Conservation (phyloP, 37 sponge, comb jelly and placozoan species). For the Crambe crambe region DNA sequence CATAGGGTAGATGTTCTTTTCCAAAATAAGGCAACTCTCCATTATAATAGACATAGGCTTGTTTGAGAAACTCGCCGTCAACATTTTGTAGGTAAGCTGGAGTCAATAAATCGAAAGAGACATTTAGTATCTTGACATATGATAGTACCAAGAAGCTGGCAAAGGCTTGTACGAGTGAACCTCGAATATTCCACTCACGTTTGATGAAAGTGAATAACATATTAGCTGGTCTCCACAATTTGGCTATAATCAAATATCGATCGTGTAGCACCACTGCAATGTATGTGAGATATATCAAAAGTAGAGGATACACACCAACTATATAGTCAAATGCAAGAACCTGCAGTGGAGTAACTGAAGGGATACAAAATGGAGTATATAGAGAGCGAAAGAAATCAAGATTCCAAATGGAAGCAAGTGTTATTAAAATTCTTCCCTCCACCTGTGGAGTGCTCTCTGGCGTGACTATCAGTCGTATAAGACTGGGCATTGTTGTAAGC, state of each 20-base stretch:
- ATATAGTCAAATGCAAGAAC: not conserved
- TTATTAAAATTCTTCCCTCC: not conserved
- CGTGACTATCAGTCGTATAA: not conserved
- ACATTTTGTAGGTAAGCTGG: not conserved
- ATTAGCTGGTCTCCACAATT: not conserved
- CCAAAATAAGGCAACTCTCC: not conserved
- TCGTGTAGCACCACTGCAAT: not conserved
- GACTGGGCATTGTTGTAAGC: not conserved
- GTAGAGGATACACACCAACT: not conserved
- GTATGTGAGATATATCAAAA: not conserved
- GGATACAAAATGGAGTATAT: not conserved
- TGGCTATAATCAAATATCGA: not conserved
- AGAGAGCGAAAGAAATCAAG: not conserved
- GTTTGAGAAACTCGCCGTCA: not conserved
- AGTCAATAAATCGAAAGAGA: not conserved
- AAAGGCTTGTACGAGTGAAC: not conserved
- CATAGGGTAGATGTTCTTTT: constrained; percentile 14
- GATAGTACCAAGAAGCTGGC: not conserved
- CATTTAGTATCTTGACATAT: constrained; percentile 3
- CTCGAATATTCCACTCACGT: not conserved
- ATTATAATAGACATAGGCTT: not conserved
- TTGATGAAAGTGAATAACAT: not conserved
- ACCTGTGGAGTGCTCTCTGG: not conserved
- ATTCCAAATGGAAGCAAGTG: not conserved
- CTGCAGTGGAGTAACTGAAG: not conserved